Evolutionary conservation across 2,888 invertebrate species (phyloP).

Genomic region (Ophonus ardosiacus): DNA sequence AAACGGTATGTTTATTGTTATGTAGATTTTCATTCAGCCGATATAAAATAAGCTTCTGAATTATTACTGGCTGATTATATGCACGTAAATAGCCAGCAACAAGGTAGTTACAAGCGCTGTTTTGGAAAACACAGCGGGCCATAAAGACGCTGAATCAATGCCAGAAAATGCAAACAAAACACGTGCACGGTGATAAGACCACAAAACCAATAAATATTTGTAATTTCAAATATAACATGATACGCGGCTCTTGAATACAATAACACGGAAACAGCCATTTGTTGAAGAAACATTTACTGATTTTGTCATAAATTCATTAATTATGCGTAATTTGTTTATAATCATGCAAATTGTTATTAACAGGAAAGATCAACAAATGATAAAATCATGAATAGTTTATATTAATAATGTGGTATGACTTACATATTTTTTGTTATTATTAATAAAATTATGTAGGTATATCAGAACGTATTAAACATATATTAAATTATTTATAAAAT

Average conservation of each 20-base stretch:
- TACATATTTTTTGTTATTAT: too few species aligned
- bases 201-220: conserved; percentile 8
- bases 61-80: background rate
- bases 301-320: background rate
- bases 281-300: background rate
- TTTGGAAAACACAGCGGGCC: background rate
- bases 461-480: too few species aligned
- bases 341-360: background rate
- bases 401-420: too few species aligned
- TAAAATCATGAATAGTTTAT: too few species aligned
- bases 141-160: conserved; percentile 5
- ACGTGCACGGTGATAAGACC: conserved; percentile 1
- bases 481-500: too few species aligned
- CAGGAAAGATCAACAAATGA: too few species aligned
- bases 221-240: conserved; percentile 4
- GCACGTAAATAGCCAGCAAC: conserved; percentile 11
- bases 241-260: conserved; percentile 6
- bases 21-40: conserved; percentile 12
- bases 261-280: background rate
- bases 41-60: conserved; percentile 27
- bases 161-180: background rate
- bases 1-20: conserved; percentile 33
- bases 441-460: too few species aligned
- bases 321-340: conserved; percentile 9
- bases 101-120: background rate